Evolutionary conservation across 1,140 invertebrate species (phyloP), one percentile per base, ranked within the genome.

Genomic region (Diorhabda elongata): DNA sequence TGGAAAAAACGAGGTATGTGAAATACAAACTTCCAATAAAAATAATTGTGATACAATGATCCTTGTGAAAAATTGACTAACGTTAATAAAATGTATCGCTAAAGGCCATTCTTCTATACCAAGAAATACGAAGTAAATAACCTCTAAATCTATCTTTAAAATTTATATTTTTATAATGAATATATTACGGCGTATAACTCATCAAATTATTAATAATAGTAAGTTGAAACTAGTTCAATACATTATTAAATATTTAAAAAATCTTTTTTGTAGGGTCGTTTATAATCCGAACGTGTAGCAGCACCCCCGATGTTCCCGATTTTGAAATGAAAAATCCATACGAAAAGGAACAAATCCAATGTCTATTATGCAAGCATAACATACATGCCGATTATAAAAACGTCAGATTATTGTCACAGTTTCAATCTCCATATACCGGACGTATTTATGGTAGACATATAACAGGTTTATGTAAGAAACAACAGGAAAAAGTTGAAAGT

Each of bases 361-460:
- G 97, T 77, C 88, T 98, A 72, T 81, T 98, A n/a, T 98, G 97
- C 82, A 88, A 91, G 82, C 82, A 92, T 68, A 87, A 93, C 43
- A 90, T 98, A 61, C 82, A 84, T 7, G 89, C 94, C 1, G 88
- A 97, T 83, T 98, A 96, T 77, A 99, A 98, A 81, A 99, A 99
- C 83, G 86, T 91, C 0, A 88, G 91, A 66, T 80, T 99, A 4
- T 80, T 99, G 2, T 97, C 95, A 9, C 97, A 99, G 79, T 99
- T 99, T 82, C 91, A 98, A 78, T 98, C 96, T 58, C 89, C 92
- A 1, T 95, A 92, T 75, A 98, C 96, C 7, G 96, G 97, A 6
- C 85, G 88, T 73, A 87, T 97, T 67, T 98, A 98, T 82, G 92
- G 92, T 0, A 85, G 90, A 72, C 92, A 98, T 75, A 94, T 98